phyloP scores from a whole-genome alignment of 2,113 vertebrate genomes.

The Lophura nycthemera region DNA sequence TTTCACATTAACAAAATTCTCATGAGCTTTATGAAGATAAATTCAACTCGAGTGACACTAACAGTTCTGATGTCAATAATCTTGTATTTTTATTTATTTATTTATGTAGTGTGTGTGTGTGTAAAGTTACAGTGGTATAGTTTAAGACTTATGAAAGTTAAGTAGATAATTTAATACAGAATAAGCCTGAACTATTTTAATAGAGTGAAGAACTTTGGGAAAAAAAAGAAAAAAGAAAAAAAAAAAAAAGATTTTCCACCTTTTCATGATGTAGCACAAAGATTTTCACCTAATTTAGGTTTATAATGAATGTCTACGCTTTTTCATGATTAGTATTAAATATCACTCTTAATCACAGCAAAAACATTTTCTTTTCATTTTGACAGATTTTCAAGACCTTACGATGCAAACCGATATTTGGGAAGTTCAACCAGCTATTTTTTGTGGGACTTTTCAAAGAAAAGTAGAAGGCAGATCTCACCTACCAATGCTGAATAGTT shows the following conservation, averaged over 20 bases:
- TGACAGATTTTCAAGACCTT: not conserved
- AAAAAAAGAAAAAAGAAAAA: not conserved
- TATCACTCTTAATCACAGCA: not conserved
- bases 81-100: not conserved
- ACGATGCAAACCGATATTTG: not conserved
- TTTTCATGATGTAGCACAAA: not conserved
- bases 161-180: not conserved
- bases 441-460: not conserved
- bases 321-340: not conserved
- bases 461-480: not conserved
- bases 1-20: not conserved
- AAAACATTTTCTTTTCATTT: not conserved
- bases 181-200: not conserved
- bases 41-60: not conserved
- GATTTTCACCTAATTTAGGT: not conserved
- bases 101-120: no score
- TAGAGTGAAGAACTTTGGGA: not conserved
- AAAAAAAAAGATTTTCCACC: fast-evolving
- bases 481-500: not conserved
- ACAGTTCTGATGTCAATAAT: not conserved
- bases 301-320: not conserved
- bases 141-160: not conserved
- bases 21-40: not conserved
- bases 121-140: not conserved
- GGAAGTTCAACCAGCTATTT: not conserved